These are phyloP conservation scores for Nannospalax galili DNA, from an alignment of 2,113 vertebrate species.

Conservation along the genomic window DNA sequence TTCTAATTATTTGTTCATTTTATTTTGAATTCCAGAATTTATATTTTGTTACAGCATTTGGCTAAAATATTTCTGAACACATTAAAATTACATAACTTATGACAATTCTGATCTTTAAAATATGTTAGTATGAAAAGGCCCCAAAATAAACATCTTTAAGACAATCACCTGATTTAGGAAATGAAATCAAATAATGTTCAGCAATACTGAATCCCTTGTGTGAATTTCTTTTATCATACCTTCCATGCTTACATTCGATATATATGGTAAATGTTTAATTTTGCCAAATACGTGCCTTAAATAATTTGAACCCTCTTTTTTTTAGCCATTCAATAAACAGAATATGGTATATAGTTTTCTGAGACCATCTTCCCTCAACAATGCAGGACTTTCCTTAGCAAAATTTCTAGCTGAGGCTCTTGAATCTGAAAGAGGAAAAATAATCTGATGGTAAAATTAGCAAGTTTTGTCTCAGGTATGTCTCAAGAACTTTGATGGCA, in stretches of 20 bases:
- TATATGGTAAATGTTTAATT: background rate
- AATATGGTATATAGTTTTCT: background rate
- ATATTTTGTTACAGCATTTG: background rate
- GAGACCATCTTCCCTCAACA: background rate
- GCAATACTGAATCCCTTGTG: background rate
- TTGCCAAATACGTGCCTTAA: background rate
- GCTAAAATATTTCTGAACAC: background rate
- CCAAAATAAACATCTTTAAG: background rate
- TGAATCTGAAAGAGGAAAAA: background rate
- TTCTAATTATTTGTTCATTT: background rate
- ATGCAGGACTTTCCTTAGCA: background rate
- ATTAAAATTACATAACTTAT: background rate
- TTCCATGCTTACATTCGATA: background rate
- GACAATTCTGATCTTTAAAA: background rate
- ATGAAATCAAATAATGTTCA: background rate
- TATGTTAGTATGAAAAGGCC: background rate
- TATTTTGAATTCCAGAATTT: background rate
- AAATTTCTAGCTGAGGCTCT: background rate
- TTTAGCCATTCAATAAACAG: background rate
- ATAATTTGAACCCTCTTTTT: background rate
- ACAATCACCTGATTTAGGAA: background rate
- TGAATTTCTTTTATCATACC: background rate
- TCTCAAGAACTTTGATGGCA: background rate
- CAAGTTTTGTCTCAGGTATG: background rate
- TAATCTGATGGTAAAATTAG: background rate